Evolutionary conservation across 2,797 vertebrate species (phyloP).

Genomic region (Hydrophis major): DNA sequence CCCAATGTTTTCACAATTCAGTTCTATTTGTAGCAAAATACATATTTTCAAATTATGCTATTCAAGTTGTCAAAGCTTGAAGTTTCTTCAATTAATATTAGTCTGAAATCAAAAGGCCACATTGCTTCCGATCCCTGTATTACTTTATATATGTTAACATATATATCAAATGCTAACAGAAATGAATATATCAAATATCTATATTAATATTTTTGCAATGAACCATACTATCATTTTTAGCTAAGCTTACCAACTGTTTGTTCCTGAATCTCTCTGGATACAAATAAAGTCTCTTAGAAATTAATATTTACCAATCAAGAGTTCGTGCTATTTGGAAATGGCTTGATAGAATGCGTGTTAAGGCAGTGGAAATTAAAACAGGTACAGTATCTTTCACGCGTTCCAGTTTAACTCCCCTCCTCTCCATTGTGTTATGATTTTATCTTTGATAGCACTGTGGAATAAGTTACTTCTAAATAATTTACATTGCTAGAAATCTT

Average conservation of each 20-base stretch:
- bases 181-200: background rate
- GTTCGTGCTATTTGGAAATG: background rate
- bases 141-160: too few species aligned
- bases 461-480: background rate
- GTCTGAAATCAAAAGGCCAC: background rate
- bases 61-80: background rate
- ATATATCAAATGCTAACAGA: background rate
- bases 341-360: background rate
- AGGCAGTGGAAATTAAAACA: background rate
- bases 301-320: background rate
- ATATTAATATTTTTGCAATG: background rate
- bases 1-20: background rate
- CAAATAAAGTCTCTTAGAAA: background rate
- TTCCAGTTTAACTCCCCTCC: background rate
- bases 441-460: background rate
- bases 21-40: background rate
- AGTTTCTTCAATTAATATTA: background rate
- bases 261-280: background rate
- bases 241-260: background rate
- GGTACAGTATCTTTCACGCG: background rate
- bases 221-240: background rate
- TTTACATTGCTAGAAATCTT: background rate
- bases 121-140: background rate
- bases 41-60: background rate
- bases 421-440: background rate